Percentiles rank a stretch among this genome's conserved stretches.
Evolutionary conservation across 2,113 vertebrate genomes (phyloP).

Genomic region (Poicephalus meyeri): DNA sequence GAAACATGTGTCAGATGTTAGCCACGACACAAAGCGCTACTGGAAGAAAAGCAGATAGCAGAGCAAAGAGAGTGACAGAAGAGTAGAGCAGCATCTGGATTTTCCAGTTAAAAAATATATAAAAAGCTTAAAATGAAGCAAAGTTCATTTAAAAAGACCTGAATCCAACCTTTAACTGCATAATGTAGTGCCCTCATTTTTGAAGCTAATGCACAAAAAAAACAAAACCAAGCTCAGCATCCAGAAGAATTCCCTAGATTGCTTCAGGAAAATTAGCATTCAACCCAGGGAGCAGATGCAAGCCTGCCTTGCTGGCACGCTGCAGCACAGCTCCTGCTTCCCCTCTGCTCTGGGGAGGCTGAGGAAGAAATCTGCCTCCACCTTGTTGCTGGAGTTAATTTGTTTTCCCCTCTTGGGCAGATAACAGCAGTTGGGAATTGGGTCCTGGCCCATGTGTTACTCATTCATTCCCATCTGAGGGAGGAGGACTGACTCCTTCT

Average conservation of each 20-base stretch:
- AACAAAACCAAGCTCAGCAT: not conserved
- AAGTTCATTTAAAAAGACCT: not conserved
- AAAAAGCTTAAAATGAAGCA: not conserved
- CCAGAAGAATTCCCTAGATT: not conserved
- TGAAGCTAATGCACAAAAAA: not conserved
- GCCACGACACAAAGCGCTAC: not conserved
- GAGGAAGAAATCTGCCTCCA: not conserved
- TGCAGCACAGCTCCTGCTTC: not conserved
- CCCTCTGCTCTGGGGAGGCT: not conserved
- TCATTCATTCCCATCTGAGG: rapidly evolving
- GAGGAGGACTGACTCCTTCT: not conserved
- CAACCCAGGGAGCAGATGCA: not conserved
- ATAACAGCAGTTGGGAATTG: rapidly evolving
- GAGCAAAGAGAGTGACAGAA: not conserved
- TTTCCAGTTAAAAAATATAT: not conserved
- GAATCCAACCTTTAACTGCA: not conserved
- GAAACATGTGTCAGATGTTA: not conserved
- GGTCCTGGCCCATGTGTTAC: not conserved
- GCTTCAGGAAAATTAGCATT: not conserved
- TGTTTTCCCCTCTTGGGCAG: not conserved
- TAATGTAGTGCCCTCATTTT: not conserved
- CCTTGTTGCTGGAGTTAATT: not conserved
- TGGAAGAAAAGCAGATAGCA: not conserved
- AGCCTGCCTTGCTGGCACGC: not conserved
- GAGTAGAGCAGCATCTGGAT: not conserved